Percentiles rank a stretch among this genome's conserved stretches.
phyloP scores from a whole-genome alignment of 2,113 vertebrate genomes.

The Equus quagga region DNA sequence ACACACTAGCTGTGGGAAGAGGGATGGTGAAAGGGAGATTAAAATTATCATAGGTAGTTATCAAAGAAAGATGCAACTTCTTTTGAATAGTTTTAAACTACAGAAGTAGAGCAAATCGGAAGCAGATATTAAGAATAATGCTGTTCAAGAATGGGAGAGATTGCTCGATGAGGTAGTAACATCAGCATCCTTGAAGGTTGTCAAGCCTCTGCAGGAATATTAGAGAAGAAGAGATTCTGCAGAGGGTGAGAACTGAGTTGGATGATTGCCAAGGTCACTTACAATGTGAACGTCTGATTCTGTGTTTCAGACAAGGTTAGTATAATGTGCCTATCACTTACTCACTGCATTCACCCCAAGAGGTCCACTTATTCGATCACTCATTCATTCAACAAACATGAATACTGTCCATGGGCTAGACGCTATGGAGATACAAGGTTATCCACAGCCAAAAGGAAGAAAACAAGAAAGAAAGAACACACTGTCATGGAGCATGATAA shows the following conservation, averaged over 20 bases:
- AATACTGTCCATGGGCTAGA: background rate
- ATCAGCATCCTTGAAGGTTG: background rate
- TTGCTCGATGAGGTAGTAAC: background rate
- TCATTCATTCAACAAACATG: background rate
- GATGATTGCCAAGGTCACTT: background rate
- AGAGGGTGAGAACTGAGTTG: background rate
- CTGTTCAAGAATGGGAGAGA: background rate
- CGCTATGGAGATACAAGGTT: background rate
- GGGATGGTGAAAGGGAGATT: background rate
- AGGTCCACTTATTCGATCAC: background rate
- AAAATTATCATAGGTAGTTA: background rate
- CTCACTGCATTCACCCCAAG: background rate
- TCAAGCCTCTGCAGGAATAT: background rate
- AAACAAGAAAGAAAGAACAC: background rate
- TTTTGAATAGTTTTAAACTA: background rate
- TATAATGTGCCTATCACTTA: background rate
- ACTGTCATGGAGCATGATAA: background rate
- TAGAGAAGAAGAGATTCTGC: background rate
- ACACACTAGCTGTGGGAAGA: background rate
- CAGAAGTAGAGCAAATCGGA: background rate
- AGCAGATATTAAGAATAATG: background rate
- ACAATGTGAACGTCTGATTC: background rate
- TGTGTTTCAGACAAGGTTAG: background rate
- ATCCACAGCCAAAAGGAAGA: background rate
- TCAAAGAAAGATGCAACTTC: background rate